Percentiles rank a stretch among this genome's conserved stretches.
Conservation (phyloP, 2,797 vertebrate genomes). For the Glossophaga mutica region DNA sequence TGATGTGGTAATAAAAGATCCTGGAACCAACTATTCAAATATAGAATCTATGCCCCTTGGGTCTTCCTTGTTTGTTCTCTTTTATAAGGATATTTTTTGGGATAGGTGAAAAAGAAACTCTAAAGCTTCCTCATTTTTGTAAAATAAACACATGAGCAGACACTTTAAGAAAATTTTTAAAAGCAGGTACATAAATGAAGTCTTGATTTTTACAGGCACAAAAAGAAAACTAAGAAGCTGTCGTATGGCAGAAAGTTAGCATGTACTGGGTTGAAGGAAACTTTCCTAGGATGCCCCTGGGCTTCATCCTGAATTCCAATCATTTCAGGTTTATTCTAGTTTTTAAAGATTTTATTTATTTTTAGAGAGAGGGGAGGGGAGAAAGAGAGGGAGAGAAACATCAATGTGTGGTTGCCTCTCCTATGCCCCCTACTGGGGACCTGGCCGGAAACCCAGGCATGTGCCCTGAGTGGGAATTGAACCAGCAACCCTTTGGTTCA, state of each 20-base stretch:
- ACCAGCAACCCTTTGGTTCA: no score
- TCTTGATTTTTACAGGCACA: not conserved
- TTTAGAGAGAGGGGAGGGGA: no score
- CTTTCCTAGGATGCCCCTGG: not conserved
- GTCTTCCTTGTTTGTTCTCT: slow-evolving; percentile 71
- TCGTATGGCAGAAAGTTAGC: not conserved
- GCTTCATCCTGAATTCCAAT: not conserved
- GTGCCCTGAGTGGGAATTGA: no score
- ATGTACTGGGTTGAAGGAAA: not conserved
- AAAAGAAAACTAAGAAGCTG: not conserved
- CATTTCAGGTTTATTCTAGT: not conserved
- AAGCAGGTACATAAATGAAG: not conserved
- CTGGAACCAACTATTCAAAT: slow-evolving; percentile 78
- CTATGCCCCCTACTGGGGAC: no score
- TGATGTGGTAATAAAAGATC: slow-evolving; percentile 79
- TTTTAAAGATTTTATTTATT: no score
- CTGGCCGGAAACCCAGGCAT: no score
- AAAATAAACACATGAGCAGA: slow-evolving; percentile 7
- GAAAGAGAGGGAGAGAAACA: no score
- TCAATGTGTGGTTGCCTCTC: no score
- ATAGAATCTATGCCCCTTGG: slow-evolving; percentile 73
- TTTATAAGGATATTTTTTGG: slow-evolving; percentile 66
- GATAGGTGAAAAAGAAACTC: slow-evolving; percentile 26
- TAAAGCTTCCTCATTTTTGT: slow-evolving; percentile 25
- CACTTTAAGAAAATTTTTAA: not conserved